Conservation (phyloP, 2,113 vertebrate species). For the Triplophysa dalaica region DNA sequence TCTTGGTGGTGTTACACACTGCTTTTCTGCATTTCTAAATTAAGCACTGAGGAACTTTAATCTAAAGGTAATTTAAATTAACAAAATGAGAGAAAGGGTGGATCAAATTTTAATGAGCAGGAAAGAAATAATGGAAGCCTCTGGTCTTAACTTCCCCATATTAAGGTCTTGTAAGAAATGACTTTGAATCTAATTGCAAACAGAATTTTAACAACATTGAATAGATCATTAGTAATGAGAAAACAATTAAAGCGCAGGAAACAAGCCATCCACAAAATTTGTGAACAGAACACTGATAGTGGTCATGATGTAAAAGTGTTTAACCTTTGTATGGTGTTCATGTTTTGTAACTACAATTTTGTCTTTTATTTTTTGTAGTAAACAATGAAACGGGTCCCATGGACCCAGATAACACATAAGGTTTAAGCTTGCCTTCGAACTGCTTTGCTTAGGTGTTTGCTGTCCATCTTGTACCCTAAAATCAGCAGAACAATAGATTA, state of each 20-base stretch:
- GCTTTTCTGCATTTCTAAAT: not conserved
- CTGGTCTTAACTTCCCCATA: slow-evolving; percentile 20
- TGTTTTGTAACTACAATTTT: too few relatives aligned
- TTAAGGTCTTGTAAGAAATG: slow-evolving; percentile 23
- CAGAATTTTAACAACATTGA: slow-evolving; percentile 20
- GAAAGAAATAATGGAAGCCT: slow-evolving; percentile 16
- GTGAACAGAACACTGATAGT: not conserved
- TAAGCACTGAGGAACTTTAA: not conserved
- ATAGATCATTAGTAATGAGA: slow-evolving; percentile 30
- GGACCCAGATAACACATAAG: too few relatives aligned
- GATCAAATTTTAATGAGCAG: not conserved
- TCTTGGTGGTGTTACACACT: not conserved
- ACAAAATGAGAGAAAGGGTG: not conserved
- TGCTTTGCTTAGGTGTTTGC: not conserved
- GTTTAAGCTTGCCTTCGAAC: not conserved
- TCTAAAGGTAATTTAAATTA: slow-evolving; percentile 8
- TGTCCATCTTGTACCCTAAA: not conserved
- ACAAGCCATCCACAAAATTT: not conserved
- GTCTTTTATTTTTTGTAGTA: too few relatives aligned
- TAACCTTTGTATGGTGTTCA: too few relatives aligned
- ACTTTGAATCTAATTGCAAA: slow-evolving; percentile 24
- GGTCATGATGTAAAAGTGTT: not conserved
- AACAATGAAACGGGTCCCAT: too few relatives aligned
- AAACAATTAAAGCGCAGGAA: slow-evolving; percentile 12
- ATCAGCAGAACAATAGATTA: too few relatives aligned